Evolutionary conservation across 1,140 invertebrate species (phyloP), one percentile per base, ranked within the genome.

Genomic region (Triops longicaudatus): DNA sequence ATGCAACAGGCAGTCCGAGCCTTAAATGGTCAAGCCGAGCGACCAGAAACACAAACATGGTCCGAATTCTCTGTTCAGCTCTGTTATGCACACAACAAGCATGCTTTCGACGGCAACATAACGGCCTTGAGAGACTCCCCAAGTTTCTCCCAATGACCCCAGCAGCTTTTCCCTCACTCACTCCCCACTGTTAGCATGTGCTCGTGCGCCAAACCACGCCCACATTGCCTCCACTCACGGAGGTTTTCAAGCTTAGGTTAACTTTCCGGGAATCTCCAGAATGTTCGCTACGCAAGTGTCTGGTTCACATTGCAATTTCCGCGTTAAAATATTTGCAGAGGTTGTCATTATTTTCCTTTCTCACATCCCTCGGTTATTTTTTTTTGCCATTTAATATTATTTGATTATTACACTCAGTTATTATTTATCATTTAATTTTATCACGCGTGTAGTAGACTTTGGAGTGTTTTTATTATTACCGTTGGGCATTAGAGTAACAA

Each of bases 11-110:
- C 50, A 63, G 22, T n/a, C 50, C 50, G 14, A 63, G n/a, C 50
- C 50, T 63, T 63, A 63, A 17, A 63, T 63, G 50, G 50, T 17
- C 50, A 63, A 63, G 50, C 22, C 17, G 50, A n/a, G 14, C 14
- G 14, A 63, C 50, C 50, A 63, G 50, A 63, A 63, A 63, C 50
- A 22, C 50, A 63, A 63, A 63, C 50, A 63, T 63, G 50, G 50
- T 63, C 50, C 50, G 50, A 63, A 63, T 63, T 63, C 22, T 63
- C 50, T 63, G 14, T 63, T 63, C 10, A 63, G 14, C 50, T 63
- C 22, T 37, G 31, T 63, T 22, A 63, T 63, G 50, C 50, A 17
- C 50, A 22, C 50, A 63, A 63, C 50, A 63, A 63, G 22, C n/a
- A 63, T 63, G 50, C 50, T 63, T 37, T 63, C 50, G 50, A 22